Percentiles rank a stretch among this genome's conserved stretches.
Conservation (phyloP, 2,113 vertebrate genomes). For the Cyanistes caeruleus region DNA sequence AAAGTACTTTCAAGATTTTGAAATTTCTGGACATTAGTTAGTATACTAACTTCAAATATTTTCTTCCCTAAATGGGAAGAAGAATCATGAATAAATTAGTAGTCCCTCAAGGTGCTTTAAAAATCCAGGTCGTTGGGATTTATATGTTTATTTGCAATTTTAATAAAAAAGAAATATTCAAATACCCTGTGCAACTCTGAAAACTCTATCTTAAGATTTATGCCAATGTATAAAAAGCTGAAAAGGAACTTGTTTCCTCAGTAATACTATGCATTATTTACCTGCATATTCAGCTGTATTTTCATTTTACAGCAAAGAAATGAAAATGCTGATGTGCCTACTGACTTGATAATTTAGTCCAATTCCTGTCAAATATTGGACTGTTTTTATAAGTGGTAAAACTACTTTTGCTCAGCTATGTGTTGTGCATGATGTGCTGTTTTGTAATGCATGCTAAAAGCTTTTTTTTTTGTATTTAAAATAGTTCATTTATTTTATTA, state of each 20-base stretch:
- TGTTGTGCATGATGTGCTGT: neutral
- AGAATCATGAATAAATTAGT: neutral
- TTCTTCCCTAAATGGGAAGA: neutral
- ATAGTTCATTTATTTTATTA: neutral
- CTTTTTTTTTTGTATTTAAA: neutral
- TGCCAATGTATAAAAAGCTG: neutral
- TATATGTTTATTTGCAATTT: neutral
- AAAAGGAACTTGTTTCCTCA: neutral
- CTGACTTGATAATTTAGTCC: neutral
- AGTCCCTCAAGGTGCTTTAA: neutral
- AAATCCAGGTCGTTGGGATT: neutral
- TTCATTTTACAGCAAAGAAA: neutral
- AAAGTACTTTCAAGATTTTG: neutral
- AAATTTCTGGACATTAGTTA: neutral
- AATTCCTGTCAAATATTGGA: neutral
- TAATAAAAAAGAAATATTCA: neutral
- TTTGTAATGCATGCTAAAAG: neutral
- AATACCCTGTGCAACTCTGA: neutral
- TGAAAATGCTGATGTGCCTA: neutral
- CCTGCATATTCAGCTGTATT: neutral
- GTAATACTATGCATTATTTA: neutral
- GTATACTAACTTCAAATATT: neutral
- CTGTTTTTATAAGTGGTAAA: neutral
- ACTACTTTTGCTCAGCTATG: neutral
- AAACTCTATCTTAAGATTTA: neutral